A percentile compares a stretch with the other conserved stretches of the same genome.
phyloP scores from a whole-genome alignment of 2,888 invertebrate genomes.

The Eilema griseolum region DNA sequence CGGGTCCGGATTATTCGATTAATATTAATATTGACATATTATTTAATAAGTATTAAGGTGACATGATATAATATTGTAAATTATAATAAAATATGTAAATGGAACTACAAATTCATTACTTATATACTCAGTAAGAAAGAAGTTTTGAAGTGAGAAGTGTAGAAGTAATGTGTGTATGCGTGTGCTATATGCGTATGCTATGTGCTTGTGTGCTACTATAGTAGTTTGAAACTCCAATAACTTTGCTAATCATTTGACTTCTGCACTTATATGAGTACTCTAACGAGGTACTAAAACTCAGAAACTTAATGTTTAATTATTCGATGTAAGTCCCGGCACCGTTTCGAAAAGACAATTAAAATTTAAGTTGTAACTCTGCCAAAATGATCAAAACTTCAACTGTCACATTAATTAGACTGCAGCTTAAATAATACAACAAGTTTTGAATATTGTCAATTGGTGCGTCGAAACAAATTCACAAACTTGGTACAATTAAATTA shows the following conservation, averaged over 20 bases:
- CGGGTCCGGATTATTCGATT: no score
- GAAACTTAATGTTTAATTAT: neutral
- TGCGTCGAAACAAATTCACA: constrained; percentile 48
- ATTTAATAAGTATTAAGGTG: no score
- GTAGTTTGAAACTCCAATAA: neutral
- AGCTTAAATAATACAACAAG: constrained; percentile 24
- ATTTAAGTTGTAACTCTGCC: constrained; percentile 14
- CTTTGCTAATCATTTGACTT: neutral
- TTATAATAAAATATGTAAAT: no score
- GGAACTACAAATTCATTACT: no score
- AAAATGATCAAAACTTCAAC: constrained; percentile 15
- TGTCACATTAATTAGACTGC: constrained; percentile 28
- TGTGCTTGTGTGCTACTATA: neutral
- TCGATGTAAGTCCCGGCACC: neutral
- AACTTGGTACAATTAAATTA: constrained; percentile 57
- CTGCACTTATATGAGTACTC: neutral
- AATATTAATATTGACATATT: no score
- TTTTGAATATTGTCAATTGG: constrained; percentile 44
- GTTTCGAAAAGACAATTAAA: constrained; percentile 8
- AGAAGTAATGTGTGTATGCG: no score
- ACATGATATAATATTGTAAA: no score
- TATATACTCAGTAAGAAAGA: no score
- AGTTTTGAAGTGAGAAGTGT: no score
- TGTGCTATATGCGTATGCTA: no score
- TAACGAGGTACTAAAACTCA: neutral